Conservation (phyloP, 2,797 vertebrate genomes). For the Galagoides demidoff region DNA sequence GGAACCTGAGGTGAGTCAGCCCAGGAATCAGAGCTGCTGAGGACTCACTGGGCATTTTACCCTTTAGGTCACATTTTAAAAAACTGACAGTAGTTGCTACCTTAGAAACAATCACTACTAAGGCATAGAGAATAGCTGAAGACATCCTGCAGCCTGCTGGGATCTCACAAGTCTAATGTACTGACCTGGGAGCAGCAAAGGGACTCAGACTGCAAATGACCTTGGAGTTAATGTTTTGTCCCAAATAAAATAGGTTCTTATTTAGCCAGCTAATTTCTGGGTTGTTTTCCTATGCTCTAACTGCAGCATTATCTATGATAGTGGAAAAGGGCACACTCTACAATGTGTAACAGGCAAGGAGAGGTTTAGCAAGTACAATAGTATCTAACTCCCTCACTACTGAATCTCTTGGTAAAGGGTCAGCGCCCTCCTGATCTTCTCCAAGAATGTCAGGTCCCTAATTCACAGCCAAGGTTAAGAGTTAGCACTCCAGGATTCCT, state of each 20-base stretch:
- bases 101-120: accelerated
- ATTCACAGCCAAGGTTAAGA: neutral
- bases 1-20: too few relatives aligned
- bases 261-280: neutral
- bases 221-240: neutral
- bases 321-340: neutral
- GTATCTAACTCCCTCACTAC: neutral
- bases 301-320: neutral
- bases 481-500: neutral
- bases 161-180: neutral
- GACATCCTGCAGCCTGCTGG: neutral
- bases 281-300: too few relatives aligned
- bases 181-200: neutral
- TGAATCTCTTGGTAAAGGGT: neutral
- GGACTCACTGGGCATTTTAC: accelerated
- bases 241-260: neutral
- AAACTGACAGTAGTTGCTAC: accelerated
- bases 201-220: neutral
- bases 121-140: too few relatives aligned
- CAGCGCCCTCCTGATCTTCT: neutral
- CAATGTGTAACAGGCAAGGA: too few relatives aligned
- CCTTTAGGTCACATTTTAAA: neutral
- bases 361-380: neutral
- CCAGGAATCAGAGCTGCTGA: too few relatives aligned
- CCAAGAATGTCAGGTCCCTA: neutral